These are phyloP conservation scores for Centropyge bicolor DNA, from an alignment of 2,797 vertebrate genomes.

Conservation along the genomic window DNA sequence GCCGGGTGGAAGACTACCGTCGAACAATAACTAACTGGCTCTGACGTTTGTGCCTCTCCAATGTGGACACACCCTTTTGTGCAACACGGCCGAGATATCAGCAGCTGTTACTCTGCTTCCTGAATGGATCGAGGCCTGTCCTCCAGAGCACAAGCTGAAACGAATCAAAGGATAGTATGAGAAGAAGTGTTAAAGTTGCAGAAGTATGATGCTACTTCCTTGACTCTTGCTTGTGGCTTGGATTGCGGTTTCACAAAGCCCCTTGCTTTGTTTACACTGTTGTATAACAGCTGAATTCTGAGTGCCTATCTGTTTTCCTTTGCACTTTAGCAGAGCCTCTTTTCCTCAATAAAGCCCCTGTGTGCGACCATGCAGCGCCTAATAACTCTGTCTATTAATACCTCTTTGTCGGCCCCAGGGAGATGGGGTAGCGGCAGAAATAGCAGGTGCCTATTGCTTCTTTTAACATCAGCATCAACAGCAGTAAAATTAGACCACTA, in stretches of 20 bases:
- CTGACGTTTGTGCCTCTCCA: conserved; percentile 54
- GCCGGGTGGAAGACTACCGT: conserved; percentile 38
- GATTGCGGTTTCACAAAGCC: conserved; percentile 7
- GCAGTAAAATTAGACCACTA: conserved; percentile 95
- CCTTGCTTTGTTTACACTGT: conserved; percentile 49
- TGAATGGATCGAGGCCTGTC: neutral
- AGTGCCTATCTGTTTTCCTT: conserved; percentile 60
- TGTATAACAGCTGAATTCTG: conserved; percentile 66
- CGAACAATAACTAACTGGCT: conserved; percentile 46
- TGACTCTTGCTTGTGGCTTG: neutral
- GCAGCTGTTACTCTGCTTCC: conserved; percentile 27
- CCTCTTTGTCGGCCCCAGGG: conserved; percentile 65
- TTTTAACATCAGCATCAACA: conserved; percentile 95
- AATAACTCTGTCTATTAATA: conserved; percentile 90
- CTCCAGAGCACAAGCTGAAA: neutral
- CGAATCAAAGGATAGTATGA: neutral
- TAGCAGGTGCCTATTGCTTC: conserved; percentile 94
- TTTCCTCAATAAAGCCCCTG: conserved; percentile 56
- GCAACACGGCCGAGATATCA: conserved; percentile 48
- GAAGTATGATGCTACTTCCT: neutral
- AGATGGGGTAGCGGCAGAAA: conserved; percentile 88
- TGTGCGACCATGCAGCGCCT: conserved; percentile 81
- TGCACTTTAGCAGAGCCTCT: conserved; percentile 43
- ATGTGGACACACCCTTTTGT: conserved; percentile 65
- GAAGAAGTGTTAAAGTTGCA: conserved; percentile 6